phyloP scores from a whole-genome alignment of 2,888 invertebrate species.

The Dicyrtoma fusca region DNA sequence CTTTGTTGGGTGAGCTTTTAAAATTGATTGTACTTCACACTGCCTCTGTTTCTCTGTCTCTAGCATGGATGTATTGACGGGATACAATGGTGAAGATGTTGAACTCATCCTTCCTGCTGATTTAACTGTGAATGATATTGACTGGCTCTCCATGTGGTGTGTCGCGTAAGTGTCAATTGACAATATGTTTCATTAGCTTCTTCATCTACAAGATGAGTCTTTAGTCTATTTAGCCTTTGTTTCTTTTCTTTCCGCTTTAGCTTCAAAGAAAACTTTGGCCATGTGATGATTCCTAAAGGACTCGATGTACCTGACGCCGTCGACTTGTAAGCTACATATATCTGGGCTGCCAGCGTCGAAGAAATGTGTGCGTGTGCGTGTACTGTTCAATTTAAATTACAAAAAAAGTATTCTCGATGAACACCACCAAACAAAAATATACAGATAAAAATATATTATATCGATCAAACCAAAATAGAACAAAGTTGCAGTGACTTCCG shows the following conservation, averaged over 20 bases:
- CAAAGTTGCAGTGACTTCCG: too few species aligned
- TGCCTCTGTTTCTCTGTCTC: background rate
- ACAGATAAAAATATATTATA: too few species aligned
- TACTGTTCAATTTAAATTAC: too few species aligned
- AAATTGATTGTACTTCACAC: too few species aligned
- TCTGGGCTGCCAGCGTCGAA: too few species aligned
- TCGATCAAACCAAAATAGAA: too few species aligned
- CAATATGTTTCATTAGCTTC: background rate
- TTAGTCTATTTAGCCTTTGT: background rate
- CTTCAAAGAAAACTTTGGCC: slow-evolving; percentile 82
- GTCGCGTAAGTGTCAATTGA: slow-evolving; percentile 60
- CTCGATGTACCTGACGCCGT: slow-evolving; percentile 72
- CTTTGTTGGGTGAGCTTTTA: too few species aligned
- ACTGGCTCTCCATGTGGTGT: slow-evolving; percentile 90
- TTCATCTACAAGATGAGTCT: too few species aligned
- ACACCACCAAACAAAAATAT: too few species aligned
- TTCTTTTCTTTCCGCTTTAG: slow-evolving; percentile 5
- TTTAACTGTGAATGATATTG: slow-evolving; percentile 84
- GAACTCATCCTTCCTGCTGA: slow-evolving; percentile 84
- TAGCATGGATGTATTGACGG: slow-evolving; percentile 74
- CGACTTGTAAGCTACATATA: slow-evolving; percentile 11
- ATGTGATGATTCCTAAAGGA: slow-evolving; percentile 82
- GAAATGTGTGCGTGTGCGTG: too few species aligned
- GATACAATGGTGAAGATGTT: slow-evolving; percentile 88
- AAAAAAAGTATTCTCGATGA: too few species aligned